Base-by-base conservation (phyloP, 2,797 vertebrate species). In the Pantherophis alleghaniensis region DNA sequence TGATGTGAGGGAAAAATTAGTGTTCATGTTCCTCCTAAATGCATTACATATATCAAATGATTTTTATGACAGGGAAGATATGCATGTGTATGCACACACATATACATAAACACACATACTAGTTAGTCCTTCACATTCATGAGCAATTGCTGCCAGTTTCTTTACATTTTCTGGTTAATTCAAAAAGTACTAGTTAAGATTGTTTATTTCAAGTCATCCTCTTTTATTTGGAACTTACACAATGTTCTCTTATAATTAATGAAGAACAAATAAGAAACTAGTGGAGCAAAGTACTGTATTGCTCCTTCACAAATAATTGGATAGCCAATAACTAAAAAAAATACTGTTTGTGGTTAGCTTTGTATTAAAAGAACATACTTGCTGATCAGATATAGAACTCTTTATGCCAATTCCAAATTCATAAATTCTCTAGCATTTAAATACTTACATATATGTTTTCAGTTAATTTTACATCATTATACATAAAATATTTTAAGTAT, bases 401-500 rank as follows among this genome's bases (percentile, higher is more conserved):
- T 24, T 56, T 66, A 32, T 32, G 13, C 89, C 88, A 26, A 61
- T 5, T 42, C 47, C 0, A 0, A 7, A 20, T 89, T 83, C 9
- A 2, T n/a, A 53, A 37, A 61, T 32, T 2, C 60, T 0, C 5
- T 0, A 42, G 0, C 12, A 87, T 42, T 59, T 22, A 79, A 32
- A 0, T n/a, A 5, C 1, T 2, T 20, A 0, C 0, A 0, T 86
- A 10, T 61, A 22, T 61, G 47, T 7, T 22, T 93, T 14, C 1
- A 0, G 69, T 66, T 24, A 86, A 0, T n/a, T 12, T 83, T 2
- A 0, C 51, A 10, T 14, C 0, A 20, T 7, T 69, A 1, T 69
- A 26, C 1, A 13, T 18, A 47, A 37, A 60, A 83, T 37, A 79
- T 60, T 42, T 42, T 69, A 83, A 79, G 74, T 66, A 90, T 66